These are phyloP conservation scores for Anas georgica DNA, from an alignment of 2,797 vertebrate genomes.

Conservation along the genomic window DNA sequence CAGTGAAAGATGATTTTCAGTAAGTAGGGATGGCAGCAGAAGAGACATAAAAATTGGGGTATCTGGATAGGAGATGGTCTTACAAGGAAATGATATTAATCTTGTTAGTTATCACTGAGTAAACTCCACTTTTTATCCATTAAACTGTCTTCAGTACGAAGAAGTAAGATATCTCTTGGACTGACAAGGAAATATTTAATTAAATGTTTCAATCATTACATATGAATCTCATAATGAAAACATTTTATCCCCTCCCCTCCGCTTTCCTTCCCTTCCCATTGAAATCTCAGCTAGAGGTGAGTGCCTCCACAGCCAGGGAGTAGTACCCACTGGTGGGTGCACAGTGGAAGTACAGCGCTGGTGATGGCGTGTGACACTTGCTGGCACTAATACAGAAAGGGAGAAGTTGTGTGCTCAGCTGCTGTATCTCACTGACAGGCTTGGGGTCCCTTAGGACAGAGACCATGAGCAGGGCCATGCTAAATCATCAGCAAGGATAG, in stretches of 20 bases:
- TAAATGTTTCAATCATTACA: background rate
- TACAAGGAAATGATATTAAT: background rate
- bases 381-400: background rate
- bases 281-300: background rate
- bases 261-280: background rate
- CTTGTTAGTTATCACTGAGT: background rate
- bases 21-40: background rate
- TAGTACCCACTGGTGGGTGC: background rate
- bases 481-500: background rate
- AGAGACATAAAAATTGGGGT: background rate
- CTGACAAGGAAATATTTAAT: background rate
- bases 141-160: background rate
- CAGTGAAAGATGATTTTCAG: background rate
- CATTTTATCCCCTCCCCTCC: background rate
- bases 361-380: background rate
- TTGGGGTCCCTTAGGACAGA: background rate
- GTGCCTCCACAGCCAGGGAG: background rate
- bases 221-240: background rate
- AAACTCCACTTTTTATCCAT: background rate
- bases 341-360: too few relatives aligned
- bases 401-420: background rate
- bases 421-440: background rate
- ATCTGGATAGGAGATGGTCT: background rate
- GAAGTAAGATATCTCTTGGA: background rate
- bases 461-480: background rate